Evolutionary conservation across 2,113 vertebrate species (phyloP), one percentile per base, ranked within the genome.

Genomic region (Xenopus borealis): DNA sequence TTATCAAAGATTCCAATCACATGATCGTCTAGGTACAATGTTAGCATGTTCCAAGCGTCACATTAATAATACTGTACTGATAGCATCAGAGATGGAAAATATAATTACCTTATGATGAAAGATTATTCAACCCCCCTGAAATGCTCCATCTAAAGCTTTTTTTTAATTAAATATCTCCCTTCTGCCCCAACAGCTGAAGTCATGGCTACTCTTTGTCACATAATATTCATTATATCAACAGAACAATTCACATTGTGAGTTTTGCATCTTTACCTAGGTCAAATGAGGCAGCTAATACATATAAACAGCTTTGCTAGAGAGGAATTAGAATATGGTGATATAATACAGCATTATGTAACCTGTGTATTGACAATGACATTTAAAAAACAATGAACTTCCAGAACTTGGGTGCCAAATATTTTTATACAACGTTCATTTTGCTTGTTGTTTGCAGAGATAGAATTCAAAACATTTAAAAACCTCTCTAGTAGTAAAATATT

Each of bases 21-120:
- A 55, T 55, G 53, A 55, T n/a, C 17, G 16, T n/a, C 17, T 55
- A n/a, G 9, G 17, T 17, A 55, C 17, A n/a, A n/a, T n/a, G 12
- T 55, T 16, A 55, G 53, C 4, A 2, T 55, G 53, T 55, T 4
- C 53, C 8, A 55, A 55, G 16, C 16, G 9, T 55, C 53, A 55
- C 8, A 18, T 55, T 55, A 16, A 9, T 55, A 55, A 30, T 64
- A 46, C 6, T 12, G 18, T 23, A 8, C 10, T 23, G 58, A 75
- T 63, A 69, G 12, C 58, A 69, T 75, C 73, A 75, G 5, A 53
- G 33, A 77, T 70, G 65, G 67, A 69, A 63, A 70, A 10, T 68
- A 23, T 70, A 57, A 77, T 77, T 69, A 77, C 17, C 40, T 64
- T 46, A 40, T 77, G 67, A 77, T 70, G 74, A 77, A 45, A 77